Conservation (phyloP, 2,113 vertebrate species). For the Pagrus major region DNA sequence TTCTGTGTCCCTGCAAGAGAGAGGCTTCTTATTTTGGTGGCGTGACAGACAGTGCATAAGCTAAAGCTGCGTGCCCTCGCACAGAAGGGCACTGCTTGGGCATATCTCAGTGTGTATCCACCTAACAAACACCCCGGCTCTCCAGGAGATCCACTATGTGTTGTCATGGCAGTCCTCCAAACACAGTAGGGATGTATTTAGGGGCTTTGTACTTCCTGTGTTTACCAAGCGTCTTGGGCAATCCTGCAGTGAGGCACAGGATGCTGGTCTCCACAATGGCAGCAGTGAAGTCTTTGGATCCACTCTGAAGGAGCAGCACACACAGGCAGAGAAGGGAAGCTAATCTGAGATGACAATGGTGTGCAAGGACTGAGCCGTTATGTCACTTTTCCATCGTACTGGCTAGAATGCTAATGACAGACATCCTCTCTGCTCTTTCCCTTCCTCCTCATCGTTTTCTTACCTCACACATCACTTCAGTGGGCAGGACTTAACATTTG, state of each 20-base stretch:
- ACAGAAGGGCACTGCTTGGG: constrained; percentile 69
- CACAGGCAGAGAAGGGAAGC: constrained; percentile 48
- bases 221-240: constrained; percentile 75
- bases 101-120: constrained; percentile 79
- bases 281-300: constrained; percentile 43
- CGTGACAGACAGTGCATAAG: constrained; percentile 52
- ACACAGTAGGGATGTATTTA: constrained; percentile 81
- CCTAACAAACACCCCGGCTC: constrained; percentile 69
- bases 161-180: constrained; percentile 82
- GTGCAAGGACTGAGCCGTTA: constrained; percentile 55
- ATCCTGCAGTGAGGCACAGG: constrained; percentile 66
- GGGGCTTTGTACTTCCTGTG: constrained; percentile 76
- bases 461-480: constrained; percentile 28
- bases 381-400: constrained; percentile 51
- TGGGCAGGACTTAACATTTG: constrained; percentile 34
- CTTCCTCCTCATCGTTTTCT: constrained; percentile 26
- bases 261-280: constrained; percentile 64
- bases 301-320: constrained; percentile 32
- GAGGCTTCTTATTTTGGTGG: constrained; percentile 48
- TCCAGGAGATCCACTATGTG: constrained; percentile 72
- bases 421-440: not conserved
- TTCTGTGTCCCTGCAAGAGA: constrained; percentile 43
- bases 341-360: constrained; percentile 65
- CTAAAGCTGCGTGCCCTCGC: constrained; percentile 41
- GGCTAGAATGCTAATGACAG: constrained; percentile 44